phyloP scores from a whole-genome alignment of 2,113 vertebrate species.

The Percina caprodes region DNA sequence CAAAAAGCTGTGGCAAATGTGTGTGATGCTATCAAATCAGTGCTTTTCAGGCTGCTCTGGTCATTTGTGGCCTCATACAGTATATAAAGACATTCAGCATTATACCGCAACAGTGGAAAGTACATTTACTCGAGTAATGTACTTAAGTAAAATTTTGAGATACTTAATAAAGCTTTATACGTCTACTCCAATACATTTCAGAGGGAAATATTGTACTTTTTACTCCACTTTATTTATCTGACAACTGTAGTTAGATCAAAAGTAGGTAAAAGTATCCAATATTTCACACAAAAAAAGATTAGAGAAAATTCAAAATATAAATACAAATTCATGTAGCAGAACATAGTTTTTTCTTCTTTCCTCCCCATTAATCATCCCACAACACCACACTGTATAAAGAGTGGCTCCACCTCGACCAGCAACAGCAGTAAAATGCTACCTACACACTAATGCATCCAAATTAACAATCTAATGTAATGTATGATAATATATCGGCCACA shows the following conservation, averaged over 20 bases:
- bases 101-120: background rate
- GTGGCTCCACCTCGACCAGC: background rate
- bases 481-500: background rate
- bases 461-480: background rate
- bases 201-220: background rate
- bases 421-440: background rate
- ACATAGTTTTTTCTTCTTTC: background rate
- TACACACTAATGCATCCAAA: background rate
- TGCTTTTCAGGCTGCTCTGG: background rate
- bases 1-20: conserved; percentile 6
- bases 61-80: background rate
- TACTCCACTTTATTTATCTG: too few species aligned
- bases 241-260: background rate
- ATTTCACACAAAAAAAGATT: background rate
- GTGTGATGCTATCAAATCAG: conserved; percentile 17
- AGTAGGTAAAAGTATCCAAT: background rate
- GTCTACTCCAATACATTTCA: background rate
- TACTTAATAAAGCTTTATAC: background rate
- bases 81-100: conserved; percentile 2
- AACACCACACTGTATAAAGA: background rate
- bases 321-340: background rate
- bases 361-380: background rate
- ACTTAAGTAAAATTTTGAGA: background rate
- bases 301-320: background rate
- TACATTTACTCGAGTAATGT: background rate